Base-by-base conservation (phyloP, 1,140 invertebrate species). In the Cotesia glomerata region DNA sequence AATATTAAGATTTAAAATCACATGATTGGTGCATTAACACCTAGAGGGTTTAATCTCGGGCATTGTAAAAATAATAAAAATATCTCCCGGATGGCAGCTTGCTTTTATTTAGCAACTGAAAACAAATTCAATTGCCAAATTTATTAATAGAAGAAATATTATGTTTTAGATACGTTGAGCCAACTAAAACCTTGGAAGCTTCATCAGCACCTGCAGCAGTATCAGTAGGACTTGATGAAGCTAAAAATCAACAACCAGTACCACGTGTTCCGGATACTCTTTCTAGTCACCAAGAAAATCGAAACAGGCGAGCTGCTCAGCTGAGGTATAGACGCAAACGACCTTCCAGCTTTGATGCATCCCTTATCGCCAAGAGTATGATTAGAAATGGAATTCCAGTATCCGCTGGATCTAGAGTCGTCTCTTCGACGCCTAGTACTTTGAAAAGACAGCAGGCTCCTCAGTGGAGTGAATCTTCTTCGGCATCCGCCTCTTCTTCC, bases 271-370 rank as follows among this genome's bases (percentile, higher is more conserved):
- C 74, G 35, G 72, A 61, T 36, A 39, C 76, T 56, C 72, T 69
- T 45, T 80, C 78, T 5, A 68, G 75, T 34, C 79, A 79, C 61
- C 78, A 81, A 62, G 75, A 81, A 62, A 82, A 79, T 45, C 75
- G 78, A n/a, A 79, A 75, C 39, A 76, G 78, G 64, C 78, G 82
- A 16, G 78, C 78, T 14, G 69, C 75, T 3, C 79, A 81, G 63
- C 69, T 78, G n/a, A 72, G 77, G 72, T 76, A 75, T 74, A 78
- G 76, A 71, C 75, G 76, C 71, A 77, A 73, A 69, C 75, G 79
- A 62, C 77, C 82, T 5, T 79, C 81, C 11, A 84, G 80, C 63
- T 82, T 80, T 68, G 82, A 84, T 63, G 76, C 78, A 9, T 72
- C 82, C 26, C 74, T 82, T 0, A 81, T 84, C 62, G 73, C 79